Evolutionary conservation across 2,113 vertebrate species (phyloP).

Genomic region (Ptilonorhynchus violaceus): DNA sequence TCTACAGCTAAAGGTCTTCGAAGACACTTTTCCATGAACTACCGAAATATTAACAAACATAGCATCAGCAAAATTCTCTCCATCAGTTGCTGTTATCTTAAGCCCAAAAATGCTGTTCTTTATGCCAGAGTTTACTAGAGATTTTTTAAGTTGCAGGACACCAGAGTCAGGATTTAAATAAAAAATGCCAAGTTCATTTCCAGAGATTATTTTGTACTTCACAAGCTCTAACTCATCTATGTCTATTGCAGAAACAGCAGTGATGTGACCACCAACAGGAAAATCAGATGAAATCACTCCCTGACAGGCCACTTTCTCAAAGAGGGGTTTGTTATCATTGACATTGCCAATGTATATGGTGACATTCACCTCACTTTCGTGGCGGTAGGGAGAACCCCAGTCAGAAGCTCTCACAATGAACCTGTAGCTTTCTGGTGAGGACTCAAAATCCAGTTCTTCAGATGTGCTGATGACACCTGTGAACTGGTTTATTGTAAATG

Average conservation of each 20-base stretch:
- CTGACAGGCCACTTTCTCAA: slow-evolving; percentile 93
- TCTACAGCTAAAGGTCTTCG: slow-evolving; percentile 88
- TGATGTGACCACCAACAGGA: slow-evolving; percentile 86
- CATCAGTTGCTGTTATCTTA: slow-evolving; percentile 93
- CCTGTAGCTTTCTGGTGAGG: slow-evolving; percentile 86
- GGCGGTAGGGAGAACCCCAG: slow-evolving; percentile 95
- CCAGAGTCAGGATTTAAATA: slow-evolving; percentile 94
- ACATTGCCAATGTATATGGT: slow-evolving; percentile 90
- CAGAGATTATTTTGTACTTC: slow-evolving; percentile 95
- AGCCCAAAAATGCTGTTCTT: slow-evolving; percentile 86
- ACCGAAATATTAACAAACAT: slow-evolving; percentile 95
- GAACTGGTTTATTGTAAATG: slow-evolving; percentile 95
- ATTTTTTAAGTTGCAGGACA: slow-evolving; percentile 84
- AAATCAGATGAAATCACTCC: slow-evolving; percentile 90
- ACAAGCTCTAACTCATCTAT: slow-evolving; percentile 93
- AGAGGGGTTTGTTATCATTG: slow-evolving; percentile 94
- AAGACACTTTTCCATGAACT: slow-evolving; percentile 83
- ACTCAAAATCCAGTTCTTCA: slow-evolving; percentile 92
- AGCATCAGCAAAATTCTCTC: slow-evolving; percentile 92
- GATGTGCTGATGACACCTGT: slow-evolving; percentile 89
- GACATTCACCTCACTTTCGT: slow-evolving; percentile 92
- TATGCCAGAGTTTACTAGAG: slow-evolving; percentile 79
- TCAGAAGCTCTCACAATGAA: slow-evolving; percentile 95
- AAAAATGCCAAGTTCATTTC: slow-evolving; percentile 91
- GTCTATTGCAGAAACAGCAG: slow-evolving; percentile 95